Evolutionary conservation across 2,888 invertebrate genomes (phyloP).

Genomic region (Protophormia terraenovae): DNA sequence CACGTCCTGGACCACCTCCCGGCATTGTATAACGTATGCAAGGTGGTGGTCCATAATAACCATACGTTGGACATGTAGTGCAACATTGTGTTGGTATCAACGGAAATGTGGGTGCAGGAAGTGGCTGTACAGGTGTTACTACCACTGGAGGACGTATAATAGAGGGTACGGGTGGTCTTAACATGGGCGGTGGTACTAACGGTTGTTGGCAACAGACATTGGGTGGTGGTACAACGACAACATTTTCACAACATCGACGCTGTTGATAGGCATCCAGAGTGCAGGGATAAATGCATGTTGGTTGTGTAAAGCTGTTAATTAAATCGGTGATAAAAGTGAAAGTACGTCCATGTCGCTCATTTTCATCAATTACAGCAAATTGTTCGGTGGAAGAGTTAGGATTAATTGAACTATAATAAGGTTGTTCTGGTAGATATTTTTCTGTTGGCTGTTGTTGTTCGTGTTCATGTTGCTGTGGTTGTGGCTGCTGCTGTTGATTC

Average conservation of each 20-base stretch:
- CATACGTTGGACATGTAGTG: slow-evolving; percentile 72
- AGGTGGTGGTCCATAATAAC: slow-evolving; percentile 75
- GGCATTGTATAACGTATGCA: slow-evolving; percentile 70
- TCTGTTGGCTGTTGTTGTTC: slow-evolving; percentile 7
- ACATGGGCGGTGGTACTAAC: slow-evolving; percentile 56
- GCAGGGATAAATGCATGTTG: slow-evolving; percentile 73
- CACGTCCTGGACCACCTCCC: slow-evolving; percentile 32
- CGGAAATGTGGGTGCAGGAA: slow-evolving; percentile 18
- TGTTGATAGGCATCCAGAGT: slow-evolving; percentile 74
- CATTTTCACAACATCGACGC: slow-evolving; percentile 74
- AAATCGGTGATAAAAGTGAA: slow-evolving; percentile 72
- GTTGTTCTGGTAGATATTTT: too few species aligned
- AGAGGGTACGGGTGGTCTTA: slow-evolving; percentile 35
- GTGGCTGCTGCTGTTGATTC: background rate
- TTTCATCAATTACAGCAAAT: slow-evolving; percentile 72
- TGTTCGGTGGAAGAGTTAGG: slow-evolving; percentile 71
- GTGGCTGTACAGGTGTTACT: slow-evolving; percentile 56
- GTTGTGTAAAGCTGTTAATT: slow-evolving; percentile 69
- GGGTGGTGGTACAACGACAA: slow-evolving; percentile 60
- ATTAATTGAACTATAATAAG: slow-evolving; percentile 29
- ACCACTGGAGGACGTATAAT: slow-evolving; percentile 48
- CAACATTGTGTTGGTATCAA: slow-evolving; percentile 74
- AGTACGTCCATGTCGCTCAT: slow-evolving; percentile 73
- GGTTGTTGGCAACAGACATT: slow-evolving; percentile 47
- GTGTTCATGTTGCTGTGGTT: background rate